Base-by-base conservation (phyloP, 2,113 vertebrate species). In the Engraulis encrasicolus region DNA sequence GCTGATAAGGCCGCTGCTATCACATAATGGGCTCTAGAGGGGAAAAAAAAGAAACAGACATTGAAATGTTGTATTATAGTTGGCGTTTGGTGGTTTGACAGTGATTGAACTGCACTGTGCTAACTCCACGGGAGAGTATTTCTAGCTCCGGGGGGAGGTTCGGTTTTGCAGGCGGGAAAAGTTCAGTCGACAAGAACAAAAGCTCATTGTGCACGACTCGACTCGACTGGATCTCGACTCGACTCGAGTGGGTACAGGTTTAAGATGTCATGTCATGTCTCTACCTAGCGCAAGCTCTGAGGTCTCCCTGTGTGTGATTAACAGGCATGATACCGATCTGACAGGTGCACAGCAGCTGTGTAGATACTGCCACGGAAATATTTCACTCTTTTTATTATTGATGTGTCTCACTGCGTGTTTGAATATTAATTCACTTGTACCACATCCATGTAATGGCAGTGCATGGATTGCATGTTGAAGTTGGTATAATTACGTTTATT, bases 1-100 rank as follows among this genome's bases (percentile, higher is more conserved):
- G 77, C 78, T 82, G 54, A 66, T 71, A 77, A 83, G 81, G 77
- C 66, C 66, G 27, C 54, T 61, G 66, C 27, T 34, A 74, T 74
- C 27, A 34, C 23, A 14, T 34, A 74, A 34, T 34, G 18, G 66
- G 27, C 66, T 36, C 66, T 15, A 34, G 66, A 74, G n/a, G n/a
- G n/a, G n/a, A n/a, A n/a, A n/a, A n/a, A n/a, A n/a, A n/a, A 31
- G 18, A 5, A 34, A 74, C 2, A 17, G 27, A 74, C 66, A 36
- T 31, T 74, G 31, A 74, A 74, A 31, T 74, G 66, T 34, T 34
- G 27, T 5, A 74, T 15, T 74, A 15, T 15, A 74, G 66, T 31
- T 31, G 27, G 66, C 23, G 31, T 66, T 74, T 9, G 9, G 27
- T 27, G 31, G 12, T 34, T 74, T 74, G 66, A 74, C 31, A 34